Evolutionary conservation across 2,113 vertebrate genomes (phyloP).

Genomic region (Pandion haliaetus): DNA sequence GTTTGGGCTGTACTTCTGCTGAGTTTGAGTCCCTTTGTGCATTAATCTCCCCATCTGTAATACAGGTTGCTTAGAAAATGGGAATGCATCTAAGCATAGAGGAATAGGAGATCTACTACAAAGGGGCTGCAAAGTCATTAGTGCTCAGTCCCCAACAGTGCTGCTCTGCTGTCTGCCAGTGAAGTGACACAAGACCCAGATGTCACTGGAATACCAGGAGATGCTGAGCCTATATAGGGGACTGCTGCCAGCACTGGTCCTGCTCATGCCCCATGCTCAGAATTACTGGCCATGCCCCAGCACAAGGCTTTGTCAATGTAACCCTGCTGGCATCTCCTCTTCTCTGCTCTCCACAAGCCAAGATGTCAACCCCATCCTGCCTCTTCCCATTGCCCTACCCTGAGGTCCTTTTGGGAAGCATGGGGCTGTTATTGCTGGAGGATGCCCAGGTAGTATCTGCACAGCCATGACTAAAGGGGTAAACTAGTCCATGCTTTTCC

Average conservation of each 20-base stretch:
- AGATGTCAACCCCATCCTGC: neutral
- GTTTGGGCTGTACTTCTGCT: neutral
- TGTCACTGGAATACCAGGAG: neutral
- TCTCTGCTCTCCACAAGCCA: neutral
- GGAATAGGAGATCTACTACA: neutral
- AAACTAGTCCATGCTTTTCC: neutral
- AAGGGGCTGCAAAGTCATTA: neutral
- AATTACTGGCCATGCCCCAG: neutral
- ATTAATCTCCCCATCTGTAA: neutral
- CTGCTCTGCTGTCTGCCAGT: neutral
- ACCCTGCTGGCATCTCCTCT: neutral
- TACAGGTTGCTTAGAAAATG: neutral
- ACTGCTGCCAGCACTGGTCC: neutral
- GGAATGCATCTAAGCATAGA: neutral
- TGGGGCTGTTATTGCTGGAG: neutral
- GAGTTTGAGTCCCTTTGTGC: neutral
- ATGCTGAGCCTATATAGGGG: neutral
- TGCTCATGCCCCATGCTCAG: fast-evolving
- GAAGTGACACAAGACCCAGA: neutral
- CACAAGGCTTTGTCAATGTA: neutral
- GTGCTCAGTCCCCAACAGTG: neutral
- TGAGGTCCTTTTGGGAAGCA: neutral
- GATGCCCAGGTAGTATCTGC: neutral
- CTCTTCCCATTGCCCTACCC: neutral
- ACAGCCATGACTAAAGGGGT: neutral